Evolutionary conservation across 2,888 invertebrate genomes (phyloP), one percentile per base, ranked within the genome.

Genomic region (Stenolophus ochropezus): DNA sequence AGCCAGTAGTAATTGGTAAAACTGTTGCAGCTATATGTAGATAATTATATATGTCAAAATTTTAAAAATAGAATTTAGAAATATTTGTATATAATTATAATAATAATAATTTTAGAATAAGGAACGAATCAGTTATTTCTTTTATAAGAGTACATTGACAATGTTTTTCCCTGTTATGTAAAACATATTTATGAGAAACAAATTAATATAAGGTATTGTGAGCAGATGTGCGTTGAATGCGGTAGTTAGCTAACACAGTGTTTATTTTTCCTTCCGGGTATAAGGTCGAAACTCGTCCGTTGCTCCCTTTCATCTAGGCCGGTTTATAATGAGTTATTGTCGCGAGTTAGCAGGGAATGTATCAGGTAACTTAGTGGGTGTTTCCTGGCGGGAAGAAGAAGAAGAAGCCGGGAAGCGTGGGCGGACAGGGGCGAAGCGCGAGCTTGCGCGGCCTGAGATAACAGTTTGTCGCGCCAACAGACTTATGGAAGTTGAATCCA

Each of bases 341-440:
- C 47, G 8, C 47, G 18, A 47, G 61, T 61, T 61, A 73, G 73
- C 42, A 61, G 49, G 71, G 21, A 73, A 23, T 73, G 73, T 73
- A 73, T 73, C 73, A 73, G 73, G 73, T 73, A 49, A 73, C 73
- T 73, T 61, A 61, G 61, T 61, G 61, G 61, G 61, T 61, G 61
- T 61, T 61, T 61, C 47, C 73, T 73, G 21, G n/a, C 21, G 4
- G 18, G 73, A 33, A 73, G 49, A 49, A 14, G 73, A 71, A 71
- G 42, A 73, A 73, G 73, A 73, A 42, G 42, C n/a, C 23, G 23
- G 61, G 61, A 61, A 61, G 14, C 25, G 61, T 5, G 23, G 61
- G 61, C 61, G 61, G 61, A 61, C 61, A 20, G 16, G 18, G 49
- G 56, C 56, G 14, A n/a, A 23, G 14, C 25, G 23, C 21, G 25